These are phyloP conservation scores for Bradypus variegatus DNA, from an alignment of 2,797 vertebrate genomes.

Conservation along the genomic window DNA sequence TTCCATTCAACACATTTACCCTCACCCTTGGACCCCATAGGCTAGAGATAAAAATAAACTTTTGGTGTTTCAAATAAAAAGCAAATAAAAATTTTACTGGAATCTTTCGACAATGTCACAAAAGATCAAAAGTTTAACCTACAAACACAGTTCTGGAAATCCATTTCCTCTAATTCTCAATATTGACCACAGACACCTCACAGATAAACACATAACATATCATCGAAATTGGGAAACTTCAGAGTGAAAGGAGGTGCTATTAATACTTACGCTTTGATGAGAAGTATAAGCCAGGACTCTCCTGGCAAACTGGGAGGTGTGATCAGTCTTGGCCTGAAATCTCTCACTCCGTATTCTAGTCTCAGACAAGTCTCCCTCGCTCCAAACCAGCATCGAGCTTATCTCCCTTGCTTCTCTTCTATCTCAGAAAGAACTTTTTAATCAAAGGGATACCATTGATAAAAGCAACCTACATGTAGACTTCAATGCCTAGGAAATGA, in stretches of 20 bases:
- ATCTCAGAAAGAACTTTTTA: not conserved
- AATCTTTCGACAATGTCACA: not conserved
- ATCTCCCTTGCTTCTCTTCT: not conserved
- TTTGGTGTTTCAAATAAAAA: not conserved
- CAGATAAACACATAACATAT: not conserved
- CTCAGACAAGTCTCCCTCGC: not conserved
- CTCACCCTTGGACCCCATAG: not conserved
- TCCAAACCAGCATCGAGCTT: not conserved
- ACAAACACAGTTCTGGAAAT: not conserved
- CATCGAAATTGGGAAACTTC: not conserved
- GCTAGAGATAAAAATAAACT: not conserved
- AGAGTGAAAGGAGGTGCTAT: not conserved
- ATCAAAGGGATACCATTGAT: not conserved
- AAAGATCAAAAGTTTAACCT: not conserved
- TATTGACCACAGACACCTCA: not conserved
- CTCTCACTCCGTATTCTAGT: not conserved
- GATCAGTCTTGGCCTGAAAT: not conserved
- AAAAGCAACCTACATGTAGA: not conserved
- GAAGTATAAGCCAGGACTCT: not conserved
- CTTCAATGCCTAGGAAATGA: not conserved
- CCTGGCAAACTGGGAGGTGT: not conserved
- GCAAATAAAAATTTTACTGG: constrained; percentile 26
- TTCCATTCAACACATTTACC: not conserved
- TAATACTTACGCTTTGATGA: not conserved
- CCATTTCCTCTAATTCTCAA: not conserved